phyloP scores from a whole-genome alignment of 92 coral and sea anemone species.

The Palythoa heliodiscus region DNA sequence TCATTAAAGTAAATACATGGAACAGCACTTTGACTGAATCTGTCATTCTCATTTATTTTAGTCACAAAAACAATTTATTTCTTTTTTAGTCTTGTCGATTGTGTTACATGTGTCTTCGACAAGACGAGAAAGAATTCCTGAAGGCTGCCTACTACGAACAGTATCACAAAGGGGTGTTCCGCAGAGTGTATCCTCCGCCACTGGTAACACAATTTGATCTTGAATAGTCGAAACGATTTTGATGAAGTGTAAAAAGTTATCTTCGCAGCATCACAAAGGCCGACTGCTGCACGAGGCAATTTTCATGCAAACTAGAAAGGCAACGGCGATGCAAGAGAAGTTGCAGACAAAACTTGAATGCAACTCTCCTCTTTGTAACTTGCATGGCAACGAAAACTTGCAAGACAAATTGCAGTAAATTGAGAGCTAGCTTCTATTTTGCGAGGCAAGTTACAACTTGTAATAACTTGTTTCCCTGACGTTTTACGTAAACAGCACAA shows the following conservation, averaged over 20 bases:
- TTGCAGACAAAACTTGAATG: too few species aligned
- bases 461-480: too few species aligned
- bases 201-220: constrained; percentile 56
- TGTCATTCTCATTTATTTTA: neutral
- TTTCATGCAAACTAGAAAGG: too few species aligned
- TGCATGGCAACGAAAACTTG: too few species aligned
- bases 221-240: neutral
- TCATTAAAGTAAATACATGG: neutral
- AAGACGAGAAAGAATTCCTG: constrained; percentile 72
- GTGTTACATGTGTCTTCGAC: constrained; percentile 84
- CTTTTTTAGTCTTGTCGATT: constrained; percentile 71
- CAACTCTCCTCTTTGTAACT: too few species aligned
- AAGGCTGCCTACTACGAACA: constrained; percentile 87
- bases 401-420: too few species aligned
- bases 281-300: too few species aligned
- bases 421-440: too few species aligned
- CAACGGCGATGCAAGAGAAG: too few species aligned
- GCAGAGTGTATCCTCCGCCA: constrained; percentile 83
- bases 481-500: too few species aligned
- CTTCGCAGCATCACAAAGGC: too few species aligned
- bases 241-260: neutral
- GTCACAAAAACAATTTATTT: neutral
- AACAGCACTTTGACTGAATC: neutral
- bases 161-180: constrained; percentile 73
- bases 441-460: too few species aligned